These are phyloP conservation scores for Amphibalanus amphitrite DNA, from an alignment of 1,140 invertebrate species.

Conservation along the genomic window DNA sequence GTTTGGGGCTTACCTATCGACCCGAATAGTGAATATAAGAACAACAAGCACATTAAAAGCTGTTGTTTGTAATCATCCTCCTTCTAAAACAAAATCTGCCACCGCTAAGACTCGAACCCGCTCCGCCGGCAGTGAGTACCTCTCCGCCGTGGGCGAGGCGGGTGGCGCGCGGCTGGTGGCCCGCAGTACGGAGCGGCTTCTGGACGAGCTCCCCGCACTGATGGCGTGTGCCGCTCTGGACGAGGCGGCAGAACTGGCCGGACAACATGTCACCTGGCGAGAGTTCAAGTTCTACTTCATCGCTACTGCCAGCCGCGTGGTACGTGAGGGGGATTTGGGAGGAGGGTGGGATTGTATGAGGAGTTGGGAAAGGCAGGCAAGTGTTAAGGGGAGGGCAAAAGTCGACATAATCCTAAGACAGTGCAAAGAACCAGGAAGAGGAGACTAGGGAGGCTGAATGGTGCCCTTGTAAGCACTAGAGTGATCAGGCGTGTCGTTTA, in stretches of 20 bases:
- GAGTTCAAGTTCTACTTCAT: slow-evolving; percentile 1
- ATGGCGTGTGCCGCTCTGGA: neutral
- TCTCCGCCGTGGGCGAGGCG: neutral
- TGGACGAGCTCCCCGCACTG: neutral
- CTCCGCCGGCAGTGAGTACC: neutral
- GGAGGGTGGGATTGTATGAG: too few species aligned
- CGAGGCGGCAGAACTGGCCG: neutral
- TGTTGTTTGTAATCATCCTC: too few species aligned
- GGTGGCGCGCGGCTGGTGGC: neutral
- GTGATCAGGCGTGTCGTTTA: too few species aligned
- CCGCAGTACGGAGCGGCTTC: neutral
- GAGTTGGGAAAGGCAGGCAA: neutral
- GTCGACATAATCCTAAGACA: too few species aligned
- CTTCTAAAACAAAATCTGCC: neutral
- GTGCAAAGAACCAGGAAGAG: too few species aligned
- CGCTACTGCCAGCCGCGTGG: neutral
- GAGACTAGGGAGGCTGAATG: too few species aligned
- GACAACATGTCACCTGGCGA: neutral
- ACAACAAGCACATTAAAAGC: too few species aligned
- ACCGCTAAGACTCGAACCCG: neutral
- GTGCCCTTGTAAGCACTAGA: too few species aligned
- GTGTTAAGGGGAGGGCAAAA: neutral
- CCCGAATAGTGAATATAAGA: too few species aligned
- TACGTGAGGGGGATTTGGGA: neutral
- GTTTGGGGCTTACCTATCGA: too few species aligned